These are phyloP conservation scores for Phrynocephalus versicolor DNA, from an alignment of 2,113 vertebrate species.

Conservation along the genomic window DNA sequence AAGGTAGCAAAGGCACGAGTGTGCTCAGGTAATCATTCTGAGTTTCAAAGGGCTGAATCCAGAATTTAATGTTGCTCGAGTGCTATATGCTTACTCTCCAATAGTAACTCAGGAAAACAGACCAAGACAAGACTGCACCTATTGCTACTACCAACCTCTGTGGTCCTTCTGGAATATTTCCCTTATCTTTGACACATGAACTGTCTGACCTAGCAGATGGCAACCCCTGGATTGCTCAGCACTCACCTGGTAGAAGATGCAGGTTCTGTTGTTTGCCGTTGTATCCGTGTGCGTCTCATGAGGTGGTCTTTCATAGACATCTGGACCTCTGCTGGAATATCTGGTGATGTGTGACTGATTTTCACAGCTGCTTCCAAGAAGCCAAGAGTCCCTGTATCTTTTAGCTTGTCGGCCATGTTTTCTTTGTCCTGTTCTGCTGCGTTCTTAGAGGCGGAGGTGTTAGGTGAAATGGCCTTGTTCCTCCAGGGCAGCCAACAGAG, in stretches of 20 bases:
- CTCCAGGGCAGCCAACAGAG: slow-evolving; percentile 88
- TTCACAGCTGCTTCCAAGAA: slow-evolving; percentile 94
- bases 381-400: slow-evolving; percentile 81
- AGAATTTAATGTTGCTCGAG: too few relatives aligned
- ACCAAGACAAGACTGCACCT: neutral
- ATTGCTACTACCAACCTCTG: too few relatives aligned
- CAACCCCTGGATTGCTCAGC: fast-evolving
- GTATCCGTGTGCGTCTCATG: slow-evolving; percentile 85
- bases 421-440: slow-evolving; percentile 64
- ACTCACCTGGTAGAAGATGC: slow-evolving; percentile 89
- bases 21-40: too few relatives aligned
- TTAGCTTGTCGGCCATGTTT: slow-evolving; percentile 92
- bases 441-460: slow-evolving; percentile 63
- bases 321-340: slow-evolving; percentile 93
- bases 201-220: neutral
- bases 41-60: too few relatives aligned
- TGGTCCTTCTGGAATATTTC: neutral
- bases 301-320: slow-evolving; percentile 92
- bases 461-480: slow-evolving; percentile 78
- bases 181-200: neutral
- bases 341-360: slow-evolving; percentile 95
- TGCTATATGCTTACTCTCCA: neutral
- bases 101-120: neutral
- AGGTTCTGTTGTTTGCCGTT: slow-evolving; percentile 90
- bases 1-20: too few relatives aligned